Conservation (phyloP, 2,888 invertebrate genomes). For the Eudasyphora cyanicolor region DNA sequence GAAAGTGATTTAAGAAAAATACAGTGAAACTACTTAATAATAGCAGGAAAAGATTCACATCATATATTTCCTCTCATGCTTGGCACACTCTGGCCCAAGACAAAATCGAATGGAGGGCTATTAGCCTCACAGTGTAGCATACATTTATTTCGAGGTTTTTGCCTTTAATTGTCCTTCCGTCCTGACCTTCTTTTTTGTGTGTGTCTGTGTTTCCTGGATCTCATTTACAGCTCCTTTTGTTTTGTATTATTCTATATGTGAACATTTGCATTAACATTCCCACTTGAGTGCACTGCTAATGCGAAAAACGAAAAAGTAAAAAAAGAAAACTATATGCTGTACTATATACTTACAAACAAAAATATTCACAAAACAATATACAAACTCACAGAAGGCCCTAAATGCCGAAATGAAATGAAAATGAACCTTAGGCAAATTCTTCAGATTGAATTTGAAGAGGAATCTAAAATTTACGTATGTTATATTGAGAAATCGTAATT, state of each 20-base stretch:
- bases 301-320: slow-evolving; percentile 37
- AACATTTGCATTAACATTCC: slow-evolving; percentile 55
- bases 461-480: too few species aligned
- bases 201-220: background rate
- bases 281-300: slow-evolving; percentile 61
- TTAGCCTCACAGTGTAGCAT: background rate
- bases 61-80: too few species aligned
- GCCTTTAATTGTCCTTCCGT: background rate
- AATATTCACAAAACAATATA: background rate
- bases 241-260: slow-evolving; percentile 20
- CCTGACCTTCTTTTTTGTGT: background rate
- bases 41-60: too few species aligned
- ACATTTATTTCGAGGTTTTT: background rate
- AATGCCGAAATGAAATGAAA: too few species aligned
- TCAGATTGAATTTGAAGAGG: too few species aligned
- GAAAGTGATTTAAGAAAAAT: too few species aligned
- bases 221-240: slow-evolving; percentile 23
- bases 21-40: too few species aligned
- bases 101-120: too few species aligned
- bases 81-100: too few species aligned
- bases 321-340: slow-evolving; percentile 15
- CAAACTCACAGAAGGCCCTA: background rate
- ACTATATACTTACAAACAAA: background rate
- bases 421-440: too few species aligned
- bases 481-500: too few species aligned